Evolutionary conservation across 2,113 vertebrate genomes (phyloP).

Genomic region (Haemorhous mexicanus): DNA sequence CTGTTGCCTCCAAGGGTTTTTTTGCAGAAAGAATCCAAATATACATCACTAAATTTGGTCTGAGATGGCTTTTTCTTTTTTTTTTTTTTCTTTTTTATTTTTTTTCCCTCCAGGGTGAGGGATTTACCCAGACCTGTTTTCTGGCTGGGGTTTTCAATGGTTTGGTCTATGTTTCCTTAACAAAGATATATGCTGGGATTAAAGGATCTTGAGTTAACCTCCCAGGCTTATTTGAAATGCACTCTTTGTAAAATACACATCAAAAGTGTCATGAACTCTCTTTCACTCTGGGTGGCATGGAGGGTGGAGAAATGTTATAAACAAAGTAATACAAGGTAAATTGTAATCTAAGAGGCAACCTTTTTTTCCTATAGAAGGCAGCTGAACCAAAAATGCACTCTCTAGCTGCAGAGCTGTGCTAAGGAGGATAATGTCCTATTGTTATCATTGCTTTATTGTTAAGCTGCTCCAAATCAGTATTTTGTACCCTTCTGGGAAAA

Average conservation of each 20-base stretch:
- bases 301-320: conserved; percentile 27
- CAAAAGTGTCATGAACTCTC: conserved; percentile 55
- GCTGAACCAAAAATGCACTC: neutral
- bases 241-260: conserved; percentile 57
- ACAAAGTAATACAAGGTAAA: conserved; percentile 21
- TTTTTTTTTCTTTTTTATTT: neutral
- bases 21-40: neutral
- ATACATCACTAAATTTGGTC: neutral
- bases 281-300: conserved; percentile 41
- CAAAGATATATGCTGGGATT: conserved; percentile 46
- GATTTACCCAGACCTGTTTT: conserved; percentile 30
- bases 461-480: neutral
- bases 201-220: conserved; percentile 55
- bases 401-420: neutral
- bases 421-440: neutral
- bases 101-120: neutral
- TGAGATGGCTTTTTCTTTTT: neutral
- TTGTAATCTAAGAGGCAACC: neutral
- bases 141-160: neutral
- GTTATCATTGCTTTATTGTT: neutral
- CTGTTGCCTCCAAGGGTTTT: accelerated
- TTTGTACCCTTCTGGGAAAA: conserved; percentile 33
- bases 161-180: conserved; percentile 33
- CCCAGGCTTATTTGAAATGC: conserved; percentile 11
- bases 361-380: conserved; percentile 4